Evolutionary conservation across 2,113 vertebrate genomes (phyloP).

Genomic region (Calidris pugnax): DNA sequence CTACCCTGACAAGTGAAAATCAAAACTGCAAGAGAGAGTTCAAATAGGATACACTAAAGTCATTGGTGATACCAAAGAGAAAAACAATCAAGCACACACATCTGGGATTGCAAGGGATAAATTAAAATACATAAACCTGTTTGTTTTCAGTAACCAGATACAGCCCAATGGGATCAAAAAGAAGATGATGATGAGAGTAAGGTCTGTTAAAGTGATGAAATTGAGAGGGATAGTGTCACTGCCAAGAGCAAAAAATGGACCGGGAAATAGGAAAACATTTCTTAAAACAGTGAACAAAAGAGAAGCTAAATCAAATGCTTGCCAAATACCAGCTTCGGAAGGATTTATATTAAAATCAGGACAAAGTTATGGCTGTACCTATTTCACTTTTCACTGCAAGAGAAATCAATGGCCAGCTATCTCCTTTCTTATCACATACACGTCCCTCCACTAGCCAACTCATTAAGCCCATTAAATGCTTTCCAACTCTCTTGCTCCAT

Average conservation of each 20-base stretch:
- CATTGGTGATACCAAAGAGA: not conserved
- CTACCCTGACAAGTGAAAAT: not conserved
- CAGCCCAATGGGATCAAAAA: not conserved
- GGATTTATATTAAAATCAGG: not conserved
- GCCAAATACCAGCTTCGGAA: not conserved
- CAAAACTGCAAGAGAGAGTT: not conserved
- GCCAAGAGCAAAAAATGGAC: not conserved
- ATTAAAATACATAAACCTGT: not conserved
- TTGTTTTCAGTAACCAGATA: conserved; percentile 28
- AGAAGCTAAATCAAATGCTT: not conserved
- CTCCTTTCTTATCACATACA: not conserved
- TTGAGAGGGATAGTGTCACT: not conserved
- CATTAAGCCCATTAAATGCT: conserved; percentile 19
- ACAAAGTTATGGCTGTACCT: not conserved
- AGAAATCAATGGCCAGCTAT: not conserved
- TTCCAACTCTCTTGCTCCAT: not conserved
- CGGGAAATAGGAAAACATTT: conserved; percentile 1
- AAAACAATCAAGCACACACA: conserved; percentile 12
- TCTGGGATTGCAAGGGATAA: not conserved
- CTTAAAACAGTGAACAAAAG: not conserved
- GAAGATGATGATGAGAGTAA: not conserved
- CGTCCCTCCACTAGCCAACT: not conserved
- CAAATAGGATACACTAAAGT: not conserved
- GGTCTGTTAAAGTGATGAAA: conserved; percentile 13
- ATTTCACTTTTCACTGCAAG: not conserved